phyloP scores from a whole-genome alignment of 2,113 vertebrate genomes.

The Corythornis vintsioides region DNA sequence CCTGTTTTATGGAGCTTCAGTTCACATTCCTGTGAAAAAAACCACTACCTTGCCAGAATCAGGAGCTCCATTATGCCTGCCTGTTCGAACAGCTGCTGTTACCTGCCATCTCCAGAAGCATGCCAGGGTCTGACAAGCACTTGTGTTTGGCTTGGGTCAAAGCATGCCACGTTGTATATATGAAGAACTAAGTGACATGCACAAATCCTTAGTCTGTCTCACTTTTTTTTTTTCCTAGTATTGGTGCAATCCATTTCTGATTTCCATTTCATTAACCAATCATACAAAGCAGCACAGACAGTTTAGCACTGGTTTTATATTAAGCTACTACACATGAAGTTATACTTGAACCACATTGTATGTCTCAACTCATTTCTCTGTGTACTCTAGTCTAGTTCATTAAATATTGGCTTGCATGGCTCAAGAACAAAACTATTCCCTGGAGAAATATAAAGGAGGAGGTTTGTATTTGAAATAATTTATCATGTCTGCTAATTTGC shows the following conservation, averaged over 20 bases:
- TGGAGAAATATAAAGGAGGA: not conserved
- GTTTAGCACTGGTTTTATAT: not conserved
- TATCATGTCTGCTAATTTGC: not conserved
- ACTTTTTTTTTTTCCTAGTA: not conserved
- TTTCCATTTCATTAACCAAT: not conserved
- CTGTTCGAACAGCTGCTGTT: not conserved
- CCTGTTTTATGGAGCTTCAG: not conserved
- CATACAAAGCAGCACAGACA: not conserved
- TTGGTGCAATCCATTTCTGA: not conserved
- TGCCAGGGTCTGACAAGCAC: not conserved
- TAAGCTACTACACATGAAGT: not conserved
- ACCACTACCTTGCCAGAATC: not conserved
- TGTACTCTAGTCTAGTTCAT: rapidly evolving
- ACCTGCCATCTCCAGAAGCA: not conserved
- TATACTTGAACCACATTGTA: not conserved
- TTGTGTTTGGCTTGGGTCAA: not conserved
- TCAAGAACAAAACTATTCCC: not conserved
- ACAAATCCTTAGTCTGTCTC: rapidly evolving
- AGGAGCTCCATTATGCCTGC: not conserved
- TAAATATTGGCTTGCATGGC: not conserved
- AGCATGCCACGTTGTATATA: too few species aligned
- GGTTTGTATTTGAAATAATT: not conserved
- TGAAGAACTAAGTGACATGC: not conserved
- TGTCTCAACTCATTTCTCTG: not conserved
- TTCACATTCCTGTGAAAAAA: not conserved